Evolutionary conservation across 2,797 vertebrate species (phyloP), one percentile per base, ranked within the genome.

Genomic region (Hapalemur alaotrensis): DNA sequence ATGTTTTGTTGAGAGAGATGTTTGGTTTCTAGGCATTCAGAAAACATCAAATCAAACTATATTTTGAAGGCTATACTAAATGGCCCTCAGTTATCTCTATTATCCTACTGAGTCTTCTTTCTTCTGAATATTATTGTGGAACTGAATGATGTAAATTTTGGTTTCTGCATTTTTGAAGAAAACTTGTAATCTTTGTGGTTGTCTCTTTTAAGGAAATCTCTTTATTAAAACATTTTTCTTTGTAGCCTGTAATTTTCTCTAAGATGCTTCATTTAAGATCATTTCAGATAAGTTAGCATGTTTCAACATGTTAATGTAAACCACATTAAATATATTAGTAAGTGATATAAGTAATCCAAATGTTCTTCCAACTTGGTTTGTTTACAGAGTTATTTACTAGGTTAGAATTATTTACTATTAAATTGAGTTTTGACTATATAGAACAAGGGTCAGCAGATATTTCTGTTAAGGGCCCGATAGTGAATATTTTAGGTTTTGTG

Each of bases 191-290:
- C 81, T 85, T 89, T 46, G 30, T 65, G 35, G 22, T 81, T 93
- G 23, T 93, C 2, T 76, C 6, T 76, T 90, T 83, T 87, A 91
- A 72, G 50, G 9, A 95, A 38, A n/a, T 23, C 12, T 32, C 76
- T 84, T 46, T 73, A 89, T 35, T 63, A 43, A 87, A 76, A 73
- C 7, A 22, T 65, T 92, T 92, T 73, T 92, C 7, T 79, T 89
- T 59, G 82, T 73, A 25, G 25, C 73, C 38, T 92, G 0, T 92
- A 73, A 72, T 90, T 92, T 89, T 96, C 54, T 92, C 25, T 82
- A 81, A 79, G n/a, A 96, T 67, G 7, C 23, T 89, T n/a, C 7
- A 70, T 89, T 95, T 93, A 93, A 93, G 80, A 22, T 96, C 13
- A 87, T 96, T 96, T 95, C 41, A 61, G 43, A 28, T 95, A 81